phyloP scores from a whole-genome alignment of 2,113 vertebrate genomes.

The Empidonax alnorum region DNA sequence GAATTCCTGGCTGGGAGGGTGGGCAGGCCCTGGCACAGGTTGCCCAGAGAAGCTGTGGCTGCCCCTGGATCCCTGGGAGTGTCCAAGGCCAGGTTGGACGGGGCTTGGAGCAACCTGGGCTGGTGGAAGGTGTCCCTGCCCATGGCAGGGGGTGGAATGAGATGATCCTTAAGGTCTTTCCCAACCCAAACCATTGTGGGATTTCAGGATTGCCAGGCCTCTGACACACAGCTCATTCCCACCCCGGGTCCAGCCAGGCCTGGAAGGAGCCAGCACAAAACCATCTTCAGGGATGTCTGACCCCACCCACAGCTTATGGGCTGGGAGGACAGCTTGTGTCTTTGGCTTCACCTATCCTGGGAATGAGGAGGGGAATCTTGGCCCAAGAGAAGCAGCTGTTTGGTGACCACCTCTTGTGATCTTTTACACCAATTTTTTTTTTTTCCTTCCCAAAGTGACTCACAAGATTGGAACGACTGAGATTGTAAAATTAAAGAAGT shows the following conservation, averaged over 20 bases:
- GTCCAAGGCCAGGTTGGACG: neutral
- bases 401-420: neutral
- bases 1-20: accelerated
- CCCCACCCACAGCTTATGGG: neutral
- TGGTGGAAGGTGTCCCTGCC: neutral
- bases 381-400: neutral
- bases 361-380: neutral
- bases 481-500: neutral
- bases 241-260: neutral
- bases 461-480: neutral
- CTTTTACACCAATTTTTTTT: neutral
- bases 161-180: neutral
- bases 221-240: neutral
- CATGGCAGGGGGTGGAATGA: neutral
- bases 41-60: neutral
- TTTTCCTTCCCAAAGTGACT: neutral
- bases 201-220: neutral
- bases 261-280: neutral
- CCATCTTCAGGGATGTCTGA: neutral
- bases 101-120: neutral
- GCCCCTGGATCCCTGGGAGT: neutral
- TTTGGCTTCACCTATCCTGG: neutral
- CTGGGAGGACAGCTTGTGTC: neutral
- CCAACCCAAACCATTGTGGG: neutral
- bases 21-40: neutral